A percentile compares a stretch with the other conserved stretches of the same genome.
phyloP scores from a whole-genome alignment of 2,113 vertebrate species.

The Indicator maculatus region DNA sequence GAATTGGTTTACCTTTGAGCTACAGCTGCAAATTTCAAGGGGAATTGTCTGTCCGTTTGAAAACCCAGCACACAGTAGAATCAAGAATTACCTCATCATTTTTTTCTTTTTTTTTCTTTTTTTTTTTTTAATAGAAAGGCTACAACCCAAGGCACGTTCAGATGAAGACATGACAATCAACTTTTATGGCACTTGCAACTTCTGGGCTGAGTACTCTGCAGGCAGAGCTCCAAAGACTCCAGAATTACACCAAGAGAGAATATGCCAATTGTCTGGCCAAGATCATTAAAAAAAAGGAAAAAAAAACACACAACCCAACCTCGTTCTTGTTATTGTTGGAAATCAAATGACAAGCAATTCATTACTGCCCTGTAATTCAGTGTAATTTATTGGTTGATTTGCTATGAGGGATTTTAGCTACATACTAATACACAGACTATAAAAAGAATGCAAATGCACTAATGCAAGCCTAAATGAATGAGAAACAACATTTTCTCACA shows the following conservation, averaged over 20 bases:
- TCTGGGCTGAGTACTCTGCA: not conserved
- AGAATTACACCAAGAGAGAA: slow-evolving; percentile 12
- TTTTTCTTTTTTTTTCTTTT: too few species aligned
- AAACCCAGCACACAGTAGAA: not conserved
- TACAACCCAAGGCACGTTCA: not conserved
- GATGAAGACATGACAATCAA: not conserved
- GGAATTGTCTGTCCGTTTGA: not conserved
- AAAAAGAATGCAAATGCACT: slow-evolving; percentile 67
- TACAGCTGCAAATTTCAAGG: not conserved
- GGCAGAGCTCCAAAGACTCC: slow-evolving; percentile 43
- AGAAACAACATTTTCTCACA: slow-evolving; percentile 68
- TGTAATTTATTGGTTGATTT: slow-evolving; percentile 69
- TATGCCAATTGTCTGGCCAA: slow-evolving; percentile 49
- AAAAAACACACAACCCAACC: not conserved
- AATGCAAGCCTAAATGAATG: slow-evolving; percentile 55
- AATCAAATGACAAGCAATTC: slow-evolving; percentile 54
- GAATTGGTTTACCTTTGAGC: not conserved
- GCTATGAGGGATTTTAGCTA: slow-evolving; percentile 54
- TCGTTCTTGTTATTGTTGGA: slow-evolving; percentile 32
- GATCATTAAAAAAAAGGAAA: not conserved
- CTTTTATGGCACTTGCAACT: not conserved
- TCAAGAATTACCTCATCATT: not conserved
- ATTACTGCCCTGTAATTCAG: slow-evolving; percentile 57
- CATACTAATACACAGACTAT: slow-evolving; percentile 38
- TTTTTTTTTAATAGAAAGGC: not conserved